phyloP scores from a whole-genome alignment of 2,113 vertebrate species.

The Gasterosteus nipponicus region DNA sequence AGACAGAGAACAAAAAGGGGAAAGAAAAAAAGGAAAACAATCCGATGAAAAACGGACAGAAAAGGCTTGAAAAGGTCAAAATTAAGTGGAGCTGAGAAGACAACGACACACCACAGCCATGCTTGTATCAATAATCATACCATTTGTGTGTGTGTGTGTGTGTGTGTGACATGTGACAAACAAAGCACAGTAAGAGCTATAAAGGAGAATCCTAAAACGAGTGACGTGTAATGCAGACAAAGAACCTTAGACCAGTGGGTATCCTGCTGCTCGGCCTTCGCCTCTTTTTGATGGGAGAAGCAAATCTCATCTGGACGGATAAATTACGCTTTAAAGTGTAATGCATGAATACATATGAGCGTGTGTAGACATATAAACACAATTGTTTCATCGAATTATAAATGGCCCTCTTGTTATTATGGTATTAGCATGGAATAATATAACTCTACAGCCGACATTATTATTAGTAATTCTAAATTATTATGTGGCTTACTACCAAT shows the following conservation, averaged over 20 bases:
- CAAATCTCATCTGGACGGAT: not conserved
- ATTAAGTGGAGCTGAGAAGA: conserved; percentile 47
- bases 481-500: too few species aligned
- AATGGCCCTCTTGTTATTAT: not conserved
- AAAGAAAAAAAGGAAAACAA: conserved; percentile 24
- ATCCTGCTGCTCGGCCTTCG: not conserved
- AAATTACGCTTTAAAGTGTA: not conserved
- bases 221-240: conserved; percentile 1
- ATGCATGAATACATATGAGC: conserved; percentile 10
- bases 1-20: conserved; percentile 53
- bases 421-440: not conserved
- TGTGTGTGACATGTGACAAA: conserved; percentile 15
- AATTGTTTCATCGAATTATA: not conserved
- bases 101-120: conserved; percentile 32
- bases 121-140: conserved; percentile 46
- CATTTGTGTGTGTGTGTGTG: not conserved
- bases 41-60: conserved; percentile 43
- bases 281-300: not conserved
- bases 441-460: not conserved
- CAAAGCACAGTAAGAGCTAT: conserved; percentile 18
- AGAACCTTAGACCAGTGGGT: not conserved
- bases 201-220: conserved; percentile 17
- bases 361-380: not conserved
- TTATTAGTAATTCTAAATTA: too few species aligned
- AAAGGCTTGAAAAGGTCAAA: conserved; percentile 63